Evolutionary conservation across 1,140 invertebrate genomes (phyloP).

Genomic region (Orchestia grillus): DNA sequence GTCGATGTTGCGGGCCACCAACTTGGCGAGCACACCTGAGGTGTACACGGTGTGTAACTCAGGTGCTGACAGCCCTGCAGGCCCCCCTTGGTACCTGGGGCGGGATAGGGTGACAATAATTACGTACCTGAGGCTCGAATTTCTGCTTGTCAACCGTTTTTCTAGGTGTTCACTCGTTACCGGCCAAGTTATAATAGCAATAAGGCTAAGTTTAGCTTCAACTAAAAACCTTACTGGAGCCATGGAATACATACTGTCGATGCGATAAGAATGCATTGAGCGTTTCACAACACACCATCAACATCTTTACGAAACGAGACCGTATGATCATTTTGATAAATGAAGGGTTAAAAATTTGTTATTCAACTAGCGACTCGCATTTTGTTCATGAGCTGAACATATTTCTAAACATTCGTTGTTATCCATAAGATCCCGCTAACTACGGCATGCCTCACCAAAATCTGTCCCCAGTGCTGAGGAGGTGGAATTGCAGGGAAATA

Average conservation of each 20-base stretch:
- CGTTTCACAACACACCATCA: too few species aligned
- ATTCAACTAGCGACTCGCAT: too few species aligned
- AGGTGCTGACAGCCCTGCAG: slow-evolving; percentile 83
- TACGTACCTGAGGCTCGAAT: not conserved
- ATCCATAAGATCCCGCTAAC: not conserved
- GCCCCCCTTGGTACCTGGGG: slow-evolving; percentile 90
- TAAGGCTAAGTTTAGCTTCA: not conserved
- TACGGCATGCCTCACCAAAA: slow-evolving; percentile 78
- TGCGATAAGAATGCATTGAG: too few species aligned
- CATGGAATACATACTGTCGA: too few species aligned
- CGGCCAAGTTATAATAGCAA: not conserved
- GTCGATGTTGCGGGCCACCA: slow-evolving; percentile 79
- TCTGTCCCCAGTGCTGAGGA: slow-evolving; percentile 68
- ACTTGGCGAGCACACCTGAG: slow-evolving; percentile 78
- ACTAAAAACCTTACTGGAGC: not conserved
- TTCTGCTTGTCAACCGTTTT: not conserved
- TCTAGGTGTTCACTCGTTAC: not conserved
- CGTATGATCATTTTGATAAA: too few species aligned
- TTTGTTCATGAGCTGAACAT: too few species aligned
- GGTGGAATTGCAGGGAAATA: slow-evolving; percentile 75
- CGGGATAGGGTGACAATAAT: slow-evolving; percentile 76
- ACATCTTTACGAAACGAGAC: too few species aligned
- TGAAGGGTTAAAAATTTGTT: too few species aligned
- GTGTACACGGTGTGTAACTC: slow-evolving; percentile 11
- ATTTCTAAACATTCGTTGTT: not conserved